Base-by-base conservation (phyloP, 2,888 invertebrate species). In the Ganaspis brasiliensis region DNA sequence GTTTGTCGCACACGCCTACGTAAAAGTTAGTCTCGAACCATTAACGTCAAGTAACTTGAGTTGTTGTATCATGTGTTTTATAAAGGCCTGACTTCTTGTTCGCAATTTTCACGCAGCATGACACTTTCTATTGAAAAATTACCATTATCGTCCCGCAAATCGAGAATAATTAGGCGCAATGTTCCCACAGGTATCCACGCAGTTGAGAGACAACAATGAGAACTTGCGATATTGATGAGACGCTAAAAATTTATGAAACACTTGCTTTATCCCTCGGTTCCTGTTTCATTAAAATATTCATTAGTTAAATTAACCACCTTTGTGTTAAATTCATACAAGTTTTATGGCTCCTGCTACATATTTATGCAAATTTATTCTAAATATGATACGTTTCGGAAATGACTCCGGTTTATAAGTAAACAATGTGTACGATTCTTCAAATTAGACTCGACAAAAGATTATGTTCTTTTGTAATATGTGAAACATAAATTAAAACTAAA, bases 171-270 rank as follows among this genome's bases (percentile, higher is more conserved):
- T 67, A 45, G 24, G 21, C 14, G 45, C 24, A n/a, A 67, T 24
- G 21, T 67, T 67, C 24, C n/a, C 67, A 45, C 45, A 24, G 40
- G 14, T 63, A 63, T 63, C n/a, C 40, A 40, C 49, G 49, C 49
- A 14, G 19, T 63, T 5, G 12, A 21, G 40, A 63, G 63, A 63
- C n/a, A 45, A 67, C 40, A 67, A 26, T 63, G 61, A 19, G 21
- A 67, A 67, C 67, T 67, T 67, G 24, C 67, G 67, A 24, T 45
- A 67, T 67, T 67, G 67, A 45, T 45, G 45, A n/a, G 45, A 63
- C 61, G 19, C 19, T 31, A 19, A 21, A 63, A 37, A 63, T 37
- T 63, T 37, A 37, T 63, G 63, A 63, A 63, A 63, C 40, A 63
- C 63, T 63, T 63, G 19, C 61, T 63, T 19, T 21, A 63, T 63